Evolutionary conservation across 1,140 invertebrate species (phyloP).

Genomic region (Drosophila equinoxialis): DNA sequence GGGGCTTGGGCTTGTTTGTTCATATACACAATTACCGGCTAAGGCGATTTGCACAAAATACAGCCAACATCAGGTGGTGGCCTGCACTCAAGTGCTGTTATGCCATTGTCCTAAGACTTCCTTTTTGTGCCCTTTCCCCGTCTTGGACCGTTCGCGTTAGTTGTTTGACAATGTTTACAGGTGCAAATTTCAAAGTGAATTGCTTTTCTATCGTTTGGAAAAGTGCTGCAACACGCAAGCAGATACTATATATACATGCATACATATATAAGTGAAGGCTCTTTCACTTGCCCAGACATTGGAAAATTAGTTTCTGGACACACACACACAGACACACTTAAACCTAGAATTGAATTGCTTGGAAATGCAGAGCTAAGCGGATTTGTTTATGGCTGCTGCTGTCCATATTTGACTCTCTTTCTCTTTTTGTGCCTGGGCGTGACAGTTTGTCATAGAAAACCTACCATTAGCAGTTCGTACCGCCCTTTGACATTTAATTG

Average conservation of each 20-base stretch:
- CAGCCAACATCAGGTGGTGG: constrained; percentile 57
- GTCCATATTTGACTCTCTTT: constrained; percentile 11
- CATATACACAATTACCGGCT: constrained; percentile 80
- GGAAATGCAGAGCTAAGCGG: constrained; percentile 75
- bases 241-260: constrained; percentile 8
- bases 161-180: constrained; percentile 80
- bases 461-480: constrained; percentile 45
- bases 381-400: constrained; percentile 66
- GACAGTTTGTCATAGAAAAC: constrained; percentile 71
- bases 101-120: constrained; percentile 56
- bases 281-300: constrained; percentile 24
- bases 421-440: constrained; percentile 47
- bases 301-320: constrained; percentile 58
- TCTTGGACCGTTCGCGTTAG: constrained; percentile 11
- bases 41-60: constrained; percentile 73
- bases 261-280: constrained; percentile 41
- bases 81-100: constrained; percentile 73
- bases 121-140: constrained; percentile 19
- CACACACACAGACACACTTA: constrained; percentile 1
- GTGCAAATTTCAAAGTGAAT: constrained; percentile 81
- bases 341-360: constrained; percentile 1
- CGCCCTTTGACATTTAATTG: constrained; percentile 27
- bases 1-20: constrained; percentile 43
- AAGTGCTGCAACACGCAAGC: constrained; percentile 74
- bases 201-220: constrained; percentile 79